Percentiles rank a stretch among this genome's conserved stretches.
These are phyloP conservation scores for Rhea americana DNA, from an alignment of 2,113 vertebrate genomes.

Conservation along the genomic window DNA sequence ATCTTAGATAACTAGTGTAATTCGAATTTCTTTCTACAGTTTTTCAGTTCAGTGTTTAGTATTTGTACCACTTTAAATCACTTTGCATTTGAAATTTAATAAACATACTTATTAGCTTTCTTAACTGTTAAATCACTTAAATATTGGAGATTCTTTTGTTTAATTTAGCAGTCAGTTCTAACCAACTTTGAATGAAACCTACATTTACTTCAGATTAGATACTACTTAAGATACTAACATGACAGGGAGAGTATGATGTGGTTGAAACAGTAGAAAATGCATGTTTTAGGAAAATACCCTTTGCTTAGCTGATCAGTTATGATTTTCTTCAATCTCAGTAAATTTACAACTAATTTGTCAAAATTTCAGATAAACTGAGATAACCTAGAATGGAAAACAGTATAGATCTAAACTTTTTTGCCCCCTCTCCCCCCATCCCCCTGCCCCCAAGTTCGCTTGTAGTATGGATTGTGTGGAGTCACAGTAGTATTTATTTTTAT, in stretches of 20 bases:
- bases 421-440: not conserved
- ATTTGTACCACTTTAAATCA: not conserved
- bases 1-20: not conserved
- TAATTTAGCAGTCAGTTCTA: not conserved
- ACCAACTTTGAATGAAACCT: not conserved
- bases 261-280: not conserved
- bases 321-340: not conserved
- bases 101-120: not conserved
- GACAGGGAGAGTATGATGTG: not conserved
- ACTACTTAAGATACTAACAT: not conserved
- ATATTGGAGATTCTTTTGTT: not conserved
- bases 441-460: not conserved
- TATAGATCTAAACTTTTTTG: not conserved
- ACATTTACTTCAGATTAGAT: not conserved
- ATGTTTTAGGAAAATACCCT: not conserved
- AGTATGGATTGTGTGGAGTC: conserved; percentile 15
- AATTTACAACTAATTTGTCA: not conserved
- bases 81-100: not conserved
- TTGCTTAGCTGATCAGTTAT: not conserved
- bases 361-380: not conserved
- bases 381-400: not conserved
- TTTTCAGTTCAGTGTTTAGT: not conserved
- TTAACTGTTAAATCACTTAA: not conserved
- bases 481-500: not conserved
- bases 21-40: not conserved